Evolutionary conservation across 2,888 invertebrate genomes (phyloP).

Genomic region (Diarsia dahlii): DNA sequence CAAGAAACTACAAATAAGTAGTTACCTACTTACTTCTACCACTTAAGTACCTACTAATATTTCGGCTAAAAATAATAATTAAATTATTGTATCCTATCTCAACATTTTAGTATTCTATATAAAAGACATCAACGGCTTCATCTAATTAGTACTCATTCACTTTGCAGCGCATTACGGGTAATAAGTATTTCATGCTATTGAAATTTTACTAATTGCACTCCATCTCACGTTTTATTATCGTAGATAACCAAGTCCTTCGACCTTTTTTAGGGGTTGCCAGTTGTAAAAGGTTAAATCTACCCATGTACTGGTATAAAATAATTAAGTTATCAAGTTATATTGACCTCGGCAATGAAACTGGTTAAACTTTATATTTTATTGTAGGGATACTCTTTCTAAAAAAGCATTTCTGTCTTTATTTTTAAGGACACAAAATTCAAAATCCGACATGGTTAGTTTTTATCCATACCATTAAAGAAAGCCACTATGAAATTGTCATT

Average conservation of each 20-base stretch:
- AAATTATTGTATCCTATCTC: background rate
- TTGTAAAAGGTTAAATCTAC: conserved; percentile 20
- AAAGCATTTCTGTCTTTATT: conserved; percentile 12
- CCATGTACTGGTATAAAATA: conserved; percentile 42
- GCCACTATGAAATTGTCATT: conserved; percentile 60
- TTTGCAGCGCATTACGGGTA: background rate
- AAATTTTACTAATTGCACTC: background rate
- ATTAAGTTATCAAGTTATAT: conserved; percentile 60
- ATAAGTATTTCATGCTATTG: background rate
- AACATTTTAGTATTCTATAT: conserved; percentile 8
- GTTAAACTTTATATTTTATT: conserved; percentile 48
- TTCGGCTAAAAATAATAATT: background rate
- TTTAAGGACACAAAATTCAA: background rate
- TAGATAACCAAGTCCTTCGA: background rate
- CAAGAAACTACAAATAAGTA: background rate
- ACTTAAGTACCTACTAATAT: background rate
- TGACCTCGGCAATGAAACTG: conserved; percentile 44
- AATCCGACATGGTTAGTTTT: background rate
- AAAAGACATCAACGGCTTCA: conserved; percentile 66
- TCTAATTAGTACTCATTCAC: background rate
- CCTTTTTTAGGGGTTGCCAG: background rate
- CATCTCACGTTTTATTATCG: background rate
- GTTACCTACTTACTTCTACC: no score
- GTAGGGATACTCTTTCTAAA: background rate
- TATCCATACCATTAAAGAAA: conserved; percentile 41